Evolutionary conservation across 1,140 invertebrate genomes (phyloP), one percentile per base, ranked within the genome.

Genomic region (Brachionus plicatilis): DNA sequence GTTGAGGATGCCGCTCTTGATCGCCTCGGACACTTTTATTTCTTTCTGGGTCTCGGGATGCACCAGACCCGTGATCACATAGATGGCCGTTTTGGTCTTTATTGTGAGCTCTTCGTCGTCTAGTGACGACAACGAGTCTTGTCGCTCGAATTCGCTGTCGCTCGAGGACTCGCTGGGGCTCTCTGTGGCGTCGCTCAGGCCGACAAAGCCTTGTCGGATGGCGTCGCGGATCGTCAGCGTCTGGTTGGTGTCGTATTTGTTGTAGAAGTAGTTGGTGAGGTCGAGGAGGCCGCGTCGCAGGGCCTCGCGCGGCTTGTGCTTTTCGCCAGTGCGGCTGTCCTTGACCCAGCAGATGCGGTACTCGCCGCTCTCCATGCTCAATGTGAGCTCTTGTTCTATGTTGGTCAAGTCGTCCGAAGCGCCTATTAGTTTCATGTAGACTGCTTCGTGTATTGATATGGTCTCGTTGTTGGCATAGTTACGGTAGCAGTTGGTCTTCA

Each of bases 81-180:
- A 85, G 8, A 72, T 85, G 0, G 84, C 84, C 11, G 84, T 85
- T 68, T 85, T 85, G 11, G 84, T 85, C 29, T 68, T 60, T 17
- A 85, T 78, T 37, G 84, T 85, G 56, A 85, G 47, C 47, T 85
- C 84, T 76, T 85, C 75, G 24, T 85, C 84, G 45, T 85, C 84
- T 5, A 85, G 27, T 2, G 72, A 78, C 12, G 56, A 70, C 11
- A 85, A 41, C 14, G 84, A 78, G 20, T 78, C 72, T 60, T 56
- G 56, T 66, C 60, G 20, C 27, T 78, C 29, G 17, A 78, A 56
- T 60, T 79, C 50, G 11, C 65, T 41, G 6, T 83, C 53, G 41
- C 41, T 43, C 12, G 29, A 24, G 9, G n/a, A 65, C 14, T 75
- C 82, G 17, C 65, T 50, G 0, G 33, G 65, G 0, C 1, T 1